A percentile compares a stretch with the other conserved stretches of the same genome.
These are phyloP conservation scores for Epinephelus cyanopodus DNA, from an alignment of 2,113 vertebrate species.

Conservation along the genomic window DNA sequence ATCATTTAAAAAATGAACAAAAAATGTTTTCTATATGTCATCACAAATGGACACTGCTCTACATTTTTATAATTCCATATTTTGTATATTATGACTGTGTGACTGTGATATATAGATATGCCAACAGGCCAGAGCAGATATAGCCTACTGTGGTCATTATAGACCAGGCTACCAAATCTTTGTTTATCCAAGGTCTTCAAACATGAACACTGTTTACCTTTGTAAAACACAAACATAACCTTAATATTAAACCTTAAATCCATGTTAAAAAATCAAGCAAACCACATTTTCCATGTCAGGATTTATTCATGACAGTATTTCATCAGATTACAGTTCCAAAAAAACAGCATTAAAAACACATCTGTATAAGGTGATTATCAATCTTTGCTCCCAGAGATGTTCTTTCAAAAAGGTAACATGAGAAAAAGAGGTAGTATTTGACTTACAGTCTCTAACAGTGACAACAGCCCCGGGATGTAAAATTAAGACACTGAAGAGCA, in stretches of 20 bases:
- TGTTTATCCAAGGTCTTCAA: background rate
- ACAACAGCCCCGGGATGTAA: background rate
- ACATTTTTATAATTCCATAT: background rate
- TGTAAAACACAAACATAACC: background rate
- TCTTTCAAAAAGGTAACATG: background rate
- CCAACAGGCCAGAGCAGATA: background rate
- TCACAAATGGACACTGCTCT: background rate
- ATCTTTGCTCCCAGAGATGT: background rate
- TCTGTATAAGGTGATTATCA: background rate
- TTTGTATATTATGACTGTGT: background rate
- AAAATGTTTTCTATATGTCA: background rate
- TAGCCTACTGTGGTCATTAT: background rate
- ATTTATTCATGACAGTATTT: slow-evolving; percentile 17
- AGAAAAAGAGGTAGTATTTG: slow-evolving; percentile 23
- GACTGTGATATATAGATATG: background rate
- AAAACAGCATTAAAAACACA: slow-evolving; percentile 4
- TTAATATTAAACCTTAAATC: background rate
- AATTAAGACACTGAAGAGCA: background rate
- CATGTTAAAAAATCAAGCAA: slow-evolving; percentile 24
- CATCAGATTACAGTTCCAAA: background rate
- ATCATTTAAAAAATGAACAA: background rate
- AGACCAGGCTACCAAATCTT: background rate
- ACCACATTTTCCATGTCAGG: background rate
- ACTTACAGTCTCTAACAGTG: background rate
- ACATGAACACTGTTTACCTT: background rate